These are phyloP conservation scores for Ptychobarbus kaznakovi DNA, from an alignment of 2,797 vertebrate genomes.

Conservation along the genomic window DNA sequence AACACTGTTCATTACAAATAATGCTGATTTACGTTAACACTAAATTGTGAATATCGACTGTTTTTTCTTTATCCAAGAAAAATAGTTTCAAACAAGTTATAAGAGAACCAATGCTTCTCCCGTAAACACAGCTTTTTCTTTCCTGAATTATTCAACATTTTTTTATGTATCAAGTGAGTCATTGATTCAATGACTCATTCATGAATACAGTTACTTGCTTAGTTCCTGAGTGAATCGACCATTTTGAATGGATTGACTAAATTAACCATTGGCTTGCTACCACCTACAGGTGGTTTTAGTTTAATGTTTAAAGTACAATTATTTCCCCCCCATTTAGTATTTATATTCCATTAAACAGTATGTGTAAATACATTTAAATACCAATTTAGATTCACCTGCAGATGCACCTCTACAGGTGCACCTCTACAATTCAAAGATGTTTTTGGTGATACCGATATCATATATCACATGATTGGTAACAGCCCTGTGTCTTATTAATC, in stretches of 20 bases:
- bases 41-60: not conserved
- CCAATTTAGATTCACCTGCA: too few relatives aligned
- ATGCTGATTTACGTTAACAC: not conserved
- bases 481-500: too few relatives aligned
- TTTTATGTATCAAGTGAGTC: not conserved
- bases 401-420: not conserved
- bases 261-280: not conserved
- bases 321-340: not conserved
- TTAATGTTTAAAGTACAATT: not conserved
- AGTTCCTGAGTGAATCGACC: too few relatives aligned
- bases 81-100: not conserved
- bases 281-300: not conserved
- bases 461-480: not conserved
- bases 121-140: not conserved
- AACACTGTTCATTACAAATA: not conserved
- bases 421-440: not conserved
- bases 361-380: not conserved
- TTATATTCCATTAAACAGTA: not conserved
- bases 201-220: too few relatives aligned
- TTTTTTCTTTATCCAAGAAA: not conserved
- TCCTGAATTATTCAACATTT: not conserved
- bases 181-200: too few relatives aligned
- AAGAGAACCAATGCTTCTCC: not conserved
- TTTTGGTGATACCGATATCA: too few relatives aligned
- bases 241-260: too few relatives aligned